Conservation (phyloP, 2,797 vertebrate genomes). For the Hydrophis major region DNA sequence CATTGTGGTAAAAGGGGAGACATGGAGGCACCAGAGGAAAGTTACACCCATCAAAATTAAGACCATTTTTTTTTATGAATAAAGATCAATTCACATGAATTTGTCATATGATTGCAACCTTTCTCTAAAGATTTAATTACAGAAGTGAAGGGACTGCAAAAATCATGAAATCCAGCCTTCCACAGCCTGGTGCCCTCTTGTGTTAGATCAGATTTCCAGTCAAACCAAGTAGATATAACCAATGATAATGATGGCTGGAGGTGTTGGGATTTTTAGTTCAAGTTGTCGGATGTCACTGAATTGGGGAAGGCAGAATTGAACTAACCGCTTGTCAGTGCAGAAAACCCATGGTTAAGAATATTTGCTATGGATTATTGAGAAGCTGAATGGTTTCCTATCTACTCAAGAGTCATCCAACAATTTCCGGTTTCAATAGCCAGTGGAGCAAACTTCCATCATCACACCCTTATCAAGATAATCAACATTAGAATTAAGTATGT, state of each 20-base stretch:
- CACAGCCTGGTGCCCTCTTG: neutral
- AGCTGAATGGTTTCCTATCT: neutral
- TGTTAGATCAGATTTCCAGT: neutral
- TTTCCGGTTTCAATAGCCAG: neutral
- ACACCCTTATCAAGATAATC: neutral
- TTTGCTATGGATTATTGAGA: neutral
- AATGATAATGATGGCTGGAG: neutral
- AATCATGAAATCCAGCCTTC: neutral
- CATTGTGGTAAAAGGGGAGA: neutral
- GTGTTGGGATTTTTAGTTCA: neutral
- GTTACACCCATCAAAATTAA: neutral
- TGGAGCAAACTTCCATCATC: neutral
- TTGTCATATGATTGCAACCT: neutral
- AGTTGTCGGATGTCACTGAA: neutral
- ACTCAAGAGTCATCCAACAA: neutral
- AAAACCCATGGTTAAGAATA: neutral
- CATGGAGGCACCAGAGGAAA: neutral
- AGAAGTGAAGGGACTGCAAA: neutral
- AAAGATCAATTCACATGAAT: constrained; percentile 18
- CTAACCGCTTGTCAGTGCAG: neutral
- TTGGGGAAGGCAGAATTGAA: neutral
- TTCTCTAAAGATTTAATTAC: neutral
- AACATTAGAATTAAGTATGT: neutral
- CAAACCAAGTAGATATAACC: neutral
- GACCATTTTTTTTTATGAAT: neutral